phyloP scores from a whole-genome alignment of 2,113 vertebrate species.

The Erythrocercus mccallii region DNA sequence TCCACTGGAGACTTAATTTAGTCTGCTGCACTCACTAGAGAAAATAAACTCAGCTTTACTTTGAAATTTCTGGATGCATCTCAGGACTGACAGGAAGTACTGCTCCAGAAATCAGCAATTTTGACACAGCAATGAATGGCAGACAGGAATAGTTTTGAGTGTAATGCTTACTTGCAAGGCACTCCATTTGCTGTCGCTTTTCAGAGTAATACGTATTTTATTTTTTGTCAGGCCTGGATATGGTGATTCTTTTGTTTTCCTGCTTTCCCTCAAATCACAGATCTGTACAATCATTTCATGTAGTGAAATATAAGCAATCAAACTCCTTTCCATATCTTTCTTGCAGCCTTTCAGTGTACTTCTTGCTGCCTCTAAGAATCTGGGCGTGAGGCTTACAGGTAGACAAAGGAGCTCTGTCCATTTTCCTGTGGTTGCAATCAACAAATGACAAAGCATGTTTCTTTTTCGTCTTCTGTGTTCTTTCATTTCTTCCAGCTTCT shows the following conservation, averaged over 20 bases:
- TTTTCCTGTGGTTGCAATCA: background rate
- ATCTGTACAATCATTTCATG: background rate
- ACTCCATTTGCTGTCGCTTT: background rate
- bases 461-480: background rate
- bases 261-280: background rate
- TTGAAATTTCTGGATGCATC: background rate
- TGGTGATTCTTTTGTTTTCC: background rate
- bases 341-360: background rate
- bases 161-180: background rate
- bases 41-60: background rate
- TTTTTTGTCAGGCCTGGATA: background rate
- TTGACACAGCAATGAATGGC: background rate
- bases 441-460: rapidly evolving
- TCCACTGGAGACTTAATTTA: background rate
- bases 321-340: background rate
- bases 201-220: background rate
- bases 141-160: background rate
- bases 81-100: background rate
- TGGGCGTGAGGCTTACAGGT: background rate
- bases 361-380: background rate
- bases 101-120: background rate
- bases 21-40: background rate
- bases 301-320: background rate
- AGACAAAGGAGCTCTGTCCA: background rate
- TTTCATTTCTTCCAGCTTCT: background rate